Conservation (phyloP, 1,140 invertebrate genomes). For the Aphelinus atriplicis region DNA sequence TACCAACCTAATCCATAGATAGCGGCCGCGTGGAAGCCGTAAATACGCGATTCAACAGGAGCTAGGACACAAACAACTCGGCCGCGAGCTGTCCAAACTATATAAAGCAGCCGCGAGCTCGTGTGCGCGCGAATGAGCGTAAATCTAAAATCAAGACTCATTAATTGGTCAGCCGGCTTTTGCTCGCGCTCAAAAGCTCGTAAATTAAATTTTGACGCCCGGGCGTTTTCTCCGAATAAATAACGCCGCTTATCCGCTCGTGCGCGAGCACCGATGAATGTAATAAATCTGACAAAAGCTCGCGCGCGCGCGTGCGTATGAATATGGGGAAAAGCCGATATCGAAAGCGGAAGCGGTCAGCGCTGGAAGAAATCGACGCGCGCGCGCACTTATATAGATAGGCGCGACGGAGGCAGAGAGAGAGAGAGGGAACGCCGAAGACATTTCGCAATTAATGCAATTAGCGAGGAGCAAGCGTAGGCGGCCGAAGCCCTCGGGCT, state of each 20-base stretch:
- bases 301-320: neutral
- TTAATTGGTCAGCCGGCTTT: slow-evolving; percentile 1
- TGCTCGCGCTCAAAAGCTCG: neutral
- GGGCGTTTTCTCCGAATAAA: neutral
- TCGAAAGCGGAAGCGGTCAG: neutral
- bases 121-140: neutral
- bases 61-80: neutral
- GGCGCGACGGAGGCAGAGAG: neutral
- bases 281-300: too few relatives aligned
- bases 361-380: neutral
- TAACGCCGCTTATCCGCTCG: neutral
- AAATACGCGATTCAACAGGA: neutral
- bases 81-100: neutral
- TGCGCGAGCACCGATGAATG: too few relatives aligned
- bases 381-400: neutral
- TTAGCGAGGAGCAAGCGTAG: slow-evolving; percentile 22
- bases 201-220: slow-evolving; percentile 17
- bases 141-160: slow-evolving; percentile 22
- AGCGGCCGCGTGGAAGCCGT: neutral
- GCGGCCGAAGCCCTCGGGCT: slow-evolving; percentile 31
- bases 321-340: neutral
- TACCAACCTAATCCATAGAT: too few relatives aligned
- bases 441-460: slow-evolving; percentile 51
- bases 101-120: neutral
- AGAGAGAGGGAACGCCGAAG: slow-evolving; percentile 16